These are phyloP conservation scores for Ichneumon xanthorius DNA, from an alignment of 2,888 invertebrate genomes.

Conservation along the genomic window DNA sequence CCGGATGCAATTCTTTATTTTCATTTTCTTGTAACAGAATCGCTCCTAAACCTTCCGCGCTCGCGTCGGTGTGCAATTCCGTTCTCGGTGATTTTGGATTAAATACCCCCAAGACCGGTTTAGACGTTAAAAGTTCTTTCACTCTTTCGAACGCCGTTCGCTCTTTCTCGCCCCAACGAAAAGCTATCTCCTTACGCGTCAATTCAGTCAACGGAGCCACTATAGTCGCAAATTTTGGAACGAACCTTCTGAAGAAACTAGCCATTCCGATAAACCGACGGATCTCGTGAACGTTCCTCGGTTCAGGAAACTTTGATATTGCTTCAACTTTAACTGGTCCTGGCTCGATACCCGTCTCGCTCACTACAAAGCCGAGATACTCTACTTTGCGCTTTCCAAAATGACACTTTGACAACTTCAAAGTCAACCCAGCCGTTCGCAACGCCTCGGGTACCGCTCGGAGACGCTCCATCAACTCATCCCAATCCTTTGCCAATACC, in stretches of 20 bases:
- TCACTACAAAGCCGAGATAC: conserved; percentile 76
- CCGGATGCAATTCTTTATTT: conserved; percentile 14
- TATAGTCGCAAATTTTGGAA: conserved; percentile 49
- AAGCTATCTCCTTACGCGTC: conserved; percentile 35
- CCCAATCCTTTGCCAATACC: conserved; percentile 69
- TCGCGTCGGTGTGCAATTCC: conserved; percentile 1
- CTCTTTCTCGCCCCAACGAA: conserved; percentile 38
- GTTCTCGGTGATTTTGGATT: conserved; percentile 46
- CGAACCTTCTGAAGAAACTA: conserved; percentile 61
- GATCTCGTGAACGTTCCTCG: conserved; percentile 55
- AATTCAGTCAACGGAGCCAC: conserved; percentile 47
- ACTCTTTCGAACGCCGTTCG: conserved; percentile 35
- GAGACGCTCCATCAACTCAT: conserved; percentile 71
- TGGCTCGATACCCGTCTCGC: conserved; percentile 68
- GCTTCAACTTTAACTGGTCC: conserved; percentile 56
- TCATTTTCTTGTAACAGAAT: conserved; percentile 24
- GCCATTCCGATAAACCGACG: conserved; percentile 60
- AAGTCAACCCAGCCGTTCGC: conserved; percentile 70
- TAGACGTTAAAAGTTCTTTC: conserved; percentile 27
- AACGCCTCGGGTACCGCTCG: conserved; percentile 68
- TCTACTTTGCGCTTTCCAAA: conserved; percentile 66
- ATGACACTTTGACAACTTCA: conserved; percentile 74
- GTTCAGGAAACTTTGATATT: conserved; percentile 60
- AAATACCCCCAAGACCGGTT: conserved; percentile 47
- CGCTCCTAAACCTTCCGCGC: conserved; percentile 25